phyloP scores from a whole-genome alignment of 2,113 vertebrate genomes.

The Passer montanus region DNA sequence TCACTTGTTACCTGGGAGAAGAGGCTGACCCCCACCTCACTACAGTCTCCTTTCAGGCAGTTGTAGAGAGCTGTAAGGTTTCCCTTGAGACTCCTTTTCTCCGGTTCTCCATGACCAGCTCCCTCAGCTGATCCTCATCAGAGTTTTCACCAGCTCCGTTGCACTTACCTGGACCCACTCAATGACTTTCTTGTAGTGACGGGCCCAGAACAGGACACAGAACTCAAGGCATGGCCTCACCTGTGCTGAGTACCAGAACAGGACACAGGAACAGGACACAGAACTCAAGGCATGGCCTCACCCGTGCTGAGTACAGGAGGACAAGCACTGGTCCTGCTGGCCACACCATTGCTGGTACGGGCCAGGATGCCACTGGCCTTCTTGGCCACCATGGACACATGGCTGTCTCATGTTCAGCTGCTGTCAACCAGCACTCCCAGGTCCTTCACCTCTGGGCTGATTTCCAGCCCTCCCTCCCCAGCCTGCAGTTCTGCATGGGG shows the following conservation, averaged over 20 bases:
- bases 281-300: not conserved
- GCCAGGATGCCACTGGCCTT: not conserved
- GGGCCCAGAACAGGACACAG: not conserved
- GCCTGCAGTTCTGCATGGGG: not conserved
- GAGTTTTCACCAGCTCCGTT: not conserved
- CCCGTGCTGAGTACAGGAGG: not conserved
- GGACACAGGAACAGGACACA: not conserved
- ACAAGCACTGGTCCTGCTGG: not conserved
- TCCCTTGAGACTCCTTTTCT: not conserved
- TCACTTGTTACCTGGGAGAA: not conserved
- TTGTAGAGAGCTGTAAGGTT: not conserved
- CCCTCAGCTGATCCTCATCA: not conserved
- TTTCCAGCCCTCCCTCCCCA: not conserved
- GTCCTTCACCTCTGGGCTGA: not conserved
- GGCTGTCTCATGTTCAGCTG: accelerated
- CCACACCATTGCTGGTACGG: not conserved
- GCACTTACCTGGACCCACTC: accelerated
- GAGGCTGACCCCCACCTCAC: not conserved
- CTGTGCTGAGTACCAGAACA: not conserved
- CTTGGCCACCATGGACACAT: not conserved
- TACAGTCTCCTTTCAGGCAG: not conserved
- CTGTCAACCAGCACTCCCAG: not conserved
- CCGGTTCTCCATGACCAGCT: accelerated
- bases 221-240: not conserved
- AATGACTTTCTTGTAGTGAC: not conserved